These are phyloP conservation scores for Thamnophis sirtalis DNA, from an alignment of 2,113 vertebrate genomes.

Conservation along the genomic window DNA sequence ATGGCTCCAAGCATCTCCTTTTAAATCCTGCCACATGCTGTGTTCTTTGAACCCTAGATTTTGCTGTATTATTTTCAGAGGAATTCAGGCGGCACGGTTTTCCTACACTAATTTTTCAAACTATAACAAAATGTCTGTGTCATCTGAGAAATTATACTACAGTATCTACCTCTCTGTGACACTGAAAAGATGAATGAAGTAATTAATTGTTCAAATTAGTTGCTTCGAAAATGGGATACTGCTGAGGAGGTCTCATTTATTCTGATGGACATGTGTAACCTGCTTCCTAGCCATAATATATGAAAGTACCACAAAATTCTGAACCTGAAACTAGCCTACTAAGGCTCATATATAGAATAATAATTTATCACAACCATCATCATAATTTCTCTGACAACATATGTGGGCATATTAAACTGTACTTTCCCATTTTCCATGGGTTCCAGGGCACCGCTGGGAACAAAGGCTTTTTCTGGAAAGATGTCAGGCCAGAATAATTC, in stretches of 20 bases:
- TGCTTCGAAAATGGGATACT: neutral
- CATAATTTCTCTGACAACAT: neutral
- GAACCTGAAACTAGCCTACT: neutral
- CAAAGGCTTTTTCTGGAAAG: neutral
- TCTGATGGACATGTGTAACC: neutral
- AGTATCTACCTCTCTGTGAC: neutral
- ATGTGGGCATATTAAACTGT: neutral
- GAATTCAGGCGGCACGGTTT: neutral
- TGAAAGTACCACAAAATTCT: neutral
- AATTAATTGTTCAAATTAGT: slow-evolving; percentile 16
- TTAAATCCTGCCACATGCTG: neutral
- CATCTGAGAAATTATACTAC: slow-evolving; percentile 7
- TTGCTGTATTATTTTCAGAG: slow-evolving; percentile 2
- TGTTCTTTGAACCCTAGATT: neutral
- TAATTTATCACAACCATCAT: neutral
- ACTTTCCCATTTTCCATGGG: neutral
- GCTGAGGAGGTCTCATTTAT: neutral
- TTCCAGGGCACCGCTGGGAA: neutral
- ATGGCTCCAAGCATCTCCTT: neutral
- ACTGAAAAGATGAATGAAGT: slow-evolving; percentile 17
- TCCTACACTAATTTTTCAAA: slow-evolving; percentile 15
- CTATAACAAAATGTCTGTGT: neutral
- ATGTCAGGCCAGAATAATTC: neutral
- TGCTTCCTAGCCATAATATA: neutral
- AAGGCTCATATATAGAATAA: neutral